Conservation (phyloP, 1,140 invertebrate genomes). For the Leguminivora glycinivorella region DNA sequence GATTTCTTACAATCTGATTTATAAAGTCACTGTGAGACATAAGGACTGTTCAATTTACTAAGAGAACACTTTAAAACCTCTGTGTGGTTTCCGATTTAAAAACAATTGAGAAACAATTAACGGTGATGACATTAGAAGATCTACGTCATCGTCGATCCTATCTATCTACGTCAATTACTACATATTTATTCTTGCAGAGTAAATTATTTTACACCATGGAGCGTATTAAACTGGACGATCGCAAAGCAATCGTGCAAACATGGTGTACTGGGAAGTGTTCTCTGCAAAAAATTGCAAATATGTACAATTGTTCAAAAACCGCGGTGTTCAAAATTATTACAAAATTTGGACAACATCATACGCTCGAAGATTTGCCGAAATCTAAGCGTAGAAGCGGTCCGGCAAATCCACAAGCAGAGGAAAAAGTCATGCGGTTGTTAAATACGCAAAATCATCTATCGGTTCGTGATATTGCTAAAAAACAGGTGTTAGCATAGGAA, state of each 20-base stretch:
- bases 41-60: too few species aligned
- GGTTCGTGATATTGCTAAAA: background rate
- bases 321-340: background rate
- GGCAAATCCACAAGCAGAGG: background rate
- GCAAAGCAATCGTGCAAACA: background rate
- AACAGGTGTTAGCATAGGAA: background rate
- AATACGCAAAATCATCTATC: background rate
- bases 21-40: too few species aligned
- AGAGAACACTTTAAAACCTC: background rate
- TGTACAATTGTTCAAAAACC: too few species aligned
- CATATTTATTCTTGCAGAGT: too few species aligned
- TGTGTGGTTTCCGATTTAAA: background rate
- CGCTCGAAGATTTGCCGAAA: background rate
- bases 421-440: background rate
- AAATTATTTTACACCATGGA: background rate
- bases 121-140: background rate
- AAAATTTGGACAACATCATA: background rate
- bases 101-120: background rate
- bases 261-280: background rate
- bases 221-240: background rate
- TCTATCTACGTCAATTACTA: background rate
- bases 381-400: background rate
- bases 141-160: too few species aligned
- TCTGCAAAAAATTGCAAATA: too few species aligned
- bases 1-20: too few species aligned